Evolutionary conservation across 2,888 invertebrate species (phyloP), one percentile per base, ranked within the genome.

Genomic region (Dasysyrphus albostriatus): DNA sequence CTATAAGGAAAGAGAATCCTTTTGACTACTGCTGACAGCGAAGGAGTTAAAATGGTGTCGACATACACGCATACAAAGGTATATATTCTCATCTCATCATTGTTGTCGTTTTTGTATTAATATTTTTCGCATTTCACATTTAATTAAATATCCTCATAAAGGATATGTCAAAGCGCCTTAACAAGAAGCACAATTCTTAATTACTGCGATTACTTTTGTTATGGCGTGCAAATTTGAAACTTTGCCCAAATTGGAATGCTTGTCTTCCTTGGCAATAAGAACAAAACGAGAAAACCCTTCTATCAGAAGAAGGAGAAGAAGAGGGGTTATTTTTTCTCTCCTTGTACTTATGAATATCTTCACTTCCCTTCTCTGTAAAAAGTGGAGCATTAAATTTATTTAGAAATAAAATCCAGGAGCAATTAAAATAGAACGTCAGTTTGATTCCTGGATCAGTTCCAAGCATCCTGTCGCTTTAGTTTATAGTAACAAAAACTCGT

Each of bases 131-230:
- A 59, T 72, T 82, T 77, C 81, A 72, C 81, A 81, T 81, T 85
- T 81, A 85, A 85, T 85, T 85, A 77, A 85, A 85, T 69, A 54
- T 77, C 63, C 85, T 69, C 81, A 56, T 49, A 63, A 76, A 34
- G 73, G 69, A 80, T 76, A 73, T 85, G 85, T 85, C 73, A 81
- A 81, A 85, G 77, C 77, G 72, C 39, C 44, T 77, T 77, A 77
- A 47, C 73, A 69, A 67, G 67, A 16, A 75, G 58, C 79, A 70
- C 8, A 61, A 47, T 67, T 58, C 77, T 81, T 85, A 85, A 81
- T 85, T 81, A 85, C 81, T 77, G 85, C 73, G 81, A 84, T 80
- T 84, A 72, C 81, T 81, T 77, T 77, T 85, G 76, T 81, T 81
- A 81, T 81, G 77, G 73, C 73, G 73, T 81, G 77, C 61, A 81